A percentile compares a stretch with the other conserved stretches of the same genome.
These are phyloP conservation scores for Plumapathes pennacea DNA, from an alignment of 92 coral and sea anemone genomes.

Conservation along the genomic window DNA sequence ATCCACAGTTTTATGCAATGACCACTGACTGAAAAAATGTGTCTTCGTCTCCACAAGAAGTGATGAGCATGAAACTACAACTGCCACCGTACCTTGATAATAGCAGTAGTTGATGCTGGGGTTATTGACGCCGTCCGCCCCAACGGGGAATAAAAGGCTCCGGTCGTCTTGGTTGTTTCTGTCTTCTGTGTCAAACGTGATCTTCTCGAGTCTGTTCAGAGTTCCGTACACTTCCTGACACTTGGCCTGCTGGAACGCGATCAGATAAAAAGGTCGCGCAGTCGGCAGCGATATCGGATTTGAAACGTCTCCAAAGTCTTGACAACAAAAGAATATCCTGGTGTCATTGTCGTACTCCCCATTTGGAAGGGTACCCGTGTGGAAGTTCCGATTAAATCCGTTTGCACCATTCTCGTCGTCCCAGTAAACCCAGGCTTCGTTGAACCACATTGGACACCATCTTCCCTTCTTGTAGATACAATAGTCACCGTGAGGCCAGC, in stretches of 20 bases:
- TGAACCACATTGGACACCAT: conserved; percentile 51
- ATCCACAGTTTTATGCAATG: background rate
- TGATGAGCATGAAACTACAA: background rate
- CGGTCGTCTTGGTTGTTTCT: conserved; percentile 3
- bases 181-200: conserved; percentile 47
- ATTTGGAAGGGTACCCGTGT: conserved; percentile 46
- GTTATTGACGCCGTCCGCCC: background rate
- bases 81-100: conserved; percentile 39
- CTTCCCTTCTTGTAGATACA: conserved; percentile 60
- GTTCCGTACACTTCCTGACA: conserved; percentile 67
- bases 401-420: conserved; percentile 48
- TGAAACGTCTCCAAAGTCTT: conserved; percentile 14
- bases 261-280: conserved; percentile 35
- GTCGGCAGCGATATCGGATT: conserved; percentile 43
- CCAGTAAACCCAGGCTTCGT: conserved; percentile 54
- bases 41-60: background rate
- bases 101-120: conserved; percentile 48
- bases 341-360: conserved; percentile 54
- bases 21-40: background rate
- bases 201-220: conserved; percentile 24
- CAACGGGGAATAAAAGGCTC: conserved; percentile 29
- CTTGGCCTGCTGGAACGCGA: conserved; percentile 22
- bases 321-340: conserved; percentile 39
- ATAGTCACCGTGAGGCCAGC: conserved; percentile 70
- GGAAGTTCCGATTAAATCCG: conserved; percentile 39